phyloP scores from a whole-genome alignment of 2,888 invertebrate genomes.

The Epinotia brunnichana region DNA sequence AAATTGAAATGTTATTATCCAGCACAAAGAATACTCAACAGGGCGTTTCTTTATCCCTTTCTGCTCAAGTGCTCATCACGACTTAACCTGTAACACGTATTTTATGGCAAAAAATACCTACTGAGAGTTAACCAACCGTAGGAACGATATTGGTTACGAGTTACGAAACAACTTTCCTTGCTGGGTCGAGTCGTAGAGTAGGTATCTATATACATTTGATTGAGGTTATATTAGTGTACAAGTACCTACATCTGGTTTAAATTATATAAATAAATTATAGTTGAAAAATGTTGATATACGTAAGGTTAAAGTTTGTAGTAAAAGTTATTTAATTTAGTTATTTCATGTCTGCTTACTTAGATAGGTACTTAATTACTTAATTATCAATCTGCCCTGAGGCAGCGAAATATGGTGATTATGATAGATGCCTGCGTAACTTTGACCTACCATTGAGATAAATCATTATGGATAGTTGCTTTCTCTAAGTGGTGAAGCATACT shows the following conservation, averaged over 20 bases:
- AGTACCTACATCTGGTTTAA: no score
- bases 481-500: neutral
- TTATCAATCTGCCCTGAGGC: neutral
- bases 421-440: conserved; percentile 15
- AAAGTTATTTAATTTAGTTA: no score
- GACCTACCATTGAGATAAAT: conserved; percentile 25
- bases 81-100: conserved; percentile 33
- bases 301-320: no score
- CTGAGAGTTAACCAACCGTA: conserved; percentile 35
- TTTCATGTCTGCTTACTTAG: no score
- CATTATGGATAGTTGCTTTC: conserved; percentile 14
- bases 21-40: neutral
- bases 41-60: conserved; percentile 27
- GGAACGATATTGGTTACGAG: conserved; percentile 17
- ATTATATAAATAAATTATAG: no score
- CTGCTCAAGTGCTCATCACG: conserved; percentile 32
- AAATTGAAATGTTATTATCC: neutral
- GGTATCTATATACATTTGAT: neutral
- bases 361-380: no score
- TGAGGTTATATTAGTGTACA: no score
- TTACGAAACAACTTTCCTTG: conserved; percentile 40
- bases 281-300: no score
- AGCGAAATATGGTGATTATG: conserved; percentile 12
- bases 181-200: neutral
- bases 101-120: conserved; percentile 32